These are phyloP conservation scores for Holothuria glaberrima DNA, from an alignment of 35 echinoderm and acorn worm genomes.

Conservation along the genomic window DNA sequence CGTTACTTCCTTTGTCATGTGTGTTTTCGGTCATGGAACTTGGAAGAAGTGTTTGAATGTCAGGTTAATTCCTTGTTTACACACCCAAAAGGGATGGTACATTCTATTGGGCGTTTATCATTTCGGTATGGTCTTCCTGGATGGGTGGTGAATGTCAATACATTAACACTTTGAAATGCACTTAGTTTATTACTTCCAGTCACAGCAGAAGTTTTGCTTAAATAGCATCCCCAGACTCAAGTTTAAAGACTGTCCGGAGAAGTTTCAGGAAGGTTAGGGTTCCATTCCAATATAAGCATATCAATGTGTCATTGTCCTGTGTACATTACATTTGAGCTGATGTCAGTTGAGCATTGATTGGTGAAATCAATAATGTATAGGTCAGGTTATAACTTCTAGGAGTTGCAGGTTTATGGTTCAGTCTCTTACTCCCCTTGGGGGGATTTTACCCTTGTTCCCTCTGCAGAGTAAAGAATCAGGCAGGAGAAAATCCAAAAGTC, in stretches of 20 bases:
- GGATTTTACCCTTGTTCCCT: conserved; percentile 27
- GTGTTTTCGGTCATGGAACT: no score
- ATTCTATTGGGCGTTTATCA: no score
- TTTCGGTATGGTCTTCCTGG: no score
- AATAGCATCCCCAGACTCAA: not conserved
- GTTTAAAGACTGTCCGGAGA: not conserved
- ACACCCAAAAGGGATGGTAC: no score
- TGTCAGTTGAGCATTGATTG: not conserved
- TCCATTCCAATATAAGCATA: not conserved
- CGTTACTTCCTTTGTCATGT: no score
- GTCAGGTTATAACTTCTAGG: not conserved
- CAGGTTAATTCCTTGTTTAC: no score
- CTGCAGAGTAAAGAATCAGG: conserved; percentile 49
- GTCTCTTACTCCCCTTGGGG: not conserved
- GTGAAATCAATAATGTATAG: not conserved
- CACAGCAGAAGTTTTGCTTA: not conserved
- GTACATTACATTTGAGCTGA: not conserved
- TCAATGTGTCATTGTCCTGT: not conserved
- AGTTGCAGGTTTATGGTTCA: no score
- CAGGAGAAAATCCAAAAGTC: not conserved
- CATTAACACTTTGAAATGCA: no score
- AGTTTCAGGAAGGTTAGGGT: not conserved
- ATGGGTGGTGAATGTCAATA: no score
- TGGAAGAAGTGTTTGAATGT: no score
- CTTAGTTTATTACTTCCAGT: no score